Percentiles rank a stretch among this genome's conserved stretches.
Conservation (phyloP, 2,888 invertebrate genomes). For the Athalia rosae region DNA sequence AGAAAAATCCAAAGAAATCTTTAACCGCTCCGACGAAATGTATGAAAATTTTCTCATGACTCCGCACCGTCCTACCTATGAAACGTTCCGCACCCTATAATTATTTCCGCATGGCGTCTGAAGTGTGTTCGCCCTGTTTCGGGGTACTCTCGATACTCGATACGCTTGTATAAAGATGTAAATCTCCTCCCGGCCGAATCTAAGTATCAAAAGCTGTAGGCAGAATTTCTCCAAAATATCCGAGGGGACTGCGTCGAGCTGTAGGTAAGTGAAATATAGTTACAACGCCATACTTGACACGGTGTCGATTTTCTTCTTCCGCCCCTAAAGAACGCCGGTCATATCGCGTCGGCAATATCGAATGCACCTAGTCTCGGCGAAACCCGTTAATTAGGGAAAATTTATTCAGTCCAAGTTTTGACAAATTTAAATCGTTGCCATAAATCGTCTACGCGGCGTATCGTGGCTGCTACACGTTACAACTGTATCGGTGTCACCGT, state of each 20-base stretch:
- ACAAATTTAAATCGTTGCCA: conserved; percentile 40
- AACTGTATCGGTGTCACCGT: no score
- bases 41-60: conserved; percentile 7
- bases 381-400: conserved; percentile 39
- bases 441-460: conserved; percentile 24
- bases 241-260: conserved; percentile 4
- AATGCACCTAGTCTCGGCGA: no score
- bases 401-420: conserved; percentile 30
- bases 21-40: not conserved
- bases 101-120: conserved; percentile 35
- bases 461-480: no score
- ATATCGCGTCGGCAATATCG: no score
- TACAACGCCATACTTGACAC: no score
- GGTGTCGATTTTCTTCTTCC: conserved; percentile 43
- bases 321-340: not conserved
- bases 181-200: not conserved
- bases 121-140: not conserved
- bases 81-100: conserved; percentile 2
- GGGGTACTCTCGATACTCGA: not conserved
- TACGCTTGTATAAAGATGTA: conserved; percentile 23
- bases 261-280: conserved; percentile 6
- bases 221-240: not conserved
- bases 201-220: conserved; percentile 17
- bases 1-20: no score
- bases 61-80: not conserved